These are phyloP conservation scores for Embidobia sp. DNA, from an alignment of 2,888 invertebrate species.

Conservation along the genomic window DNA sequence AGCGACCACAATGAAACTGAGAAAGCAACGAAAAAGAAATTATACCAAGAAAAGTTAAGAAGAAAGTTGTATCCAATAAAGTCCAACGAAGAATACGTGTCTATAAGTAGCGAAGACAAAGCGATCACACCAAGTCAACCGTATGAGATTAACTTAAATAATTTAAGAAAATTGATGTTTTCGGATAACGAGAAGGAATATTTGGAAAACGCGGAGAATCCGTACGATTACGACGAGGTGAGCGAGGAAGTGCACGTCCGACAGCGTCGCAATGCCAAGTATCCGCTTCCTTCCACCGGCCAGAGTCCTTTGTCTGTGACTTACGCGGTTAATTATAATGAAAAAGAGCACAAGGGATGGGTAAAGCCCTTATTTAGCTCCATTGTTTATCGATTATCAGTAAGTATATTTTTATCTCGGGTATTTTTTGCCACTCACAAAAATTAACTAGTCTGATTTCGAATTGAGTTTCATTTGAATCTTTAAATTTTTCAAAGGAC, in stretches of 20 bases:
- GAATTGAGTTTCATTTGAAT: too few species aligned
- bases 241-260: slow-evolving; percentile 65
- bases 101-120: slow-evolving; percentile 11
- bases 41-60: slow-evolving; percentile 10
- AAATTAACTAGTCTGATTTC: too few species aligned
- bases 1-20: background rate
- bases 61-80: slow-evolving; percentile 14
- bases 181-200: slow-evolving; percentile 55
- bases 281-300: slow-evolving; percentile 79
- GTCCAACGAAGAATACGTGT: slow-evolving; percentile 9
- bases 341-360: slow-evolving; percentile 87
- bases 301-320: slow-evolving; percentile 89
- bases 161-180: slow-evolving; percentile 55
- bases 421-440: too few species aligned
- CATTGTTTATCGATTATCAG: slow-evolving; percentile 91
- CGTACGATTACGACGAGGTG: slow-evolving; percentile 64
- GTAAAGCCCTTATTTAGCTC: slow-evolving; percentile 96
- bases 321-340: slow-evolving; percentile 89
- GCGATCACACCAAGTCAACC: slow-evolving; percentile 10
- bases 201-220: slow-evolving; percentile 58
- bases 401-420: too few species aligned
- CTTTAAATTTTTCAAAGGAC: too few species aligned
- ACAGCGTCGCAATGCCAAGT: slow-evolving; percentile 66
- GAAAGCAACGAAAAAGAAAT: slow-evolving; percentile 24
- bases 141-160: slow-evolving; percentile 19